phyloP scores from a whole-genome alignment of 2,113 vertebrate genomes.

The Mastomys coucha region DNA sequence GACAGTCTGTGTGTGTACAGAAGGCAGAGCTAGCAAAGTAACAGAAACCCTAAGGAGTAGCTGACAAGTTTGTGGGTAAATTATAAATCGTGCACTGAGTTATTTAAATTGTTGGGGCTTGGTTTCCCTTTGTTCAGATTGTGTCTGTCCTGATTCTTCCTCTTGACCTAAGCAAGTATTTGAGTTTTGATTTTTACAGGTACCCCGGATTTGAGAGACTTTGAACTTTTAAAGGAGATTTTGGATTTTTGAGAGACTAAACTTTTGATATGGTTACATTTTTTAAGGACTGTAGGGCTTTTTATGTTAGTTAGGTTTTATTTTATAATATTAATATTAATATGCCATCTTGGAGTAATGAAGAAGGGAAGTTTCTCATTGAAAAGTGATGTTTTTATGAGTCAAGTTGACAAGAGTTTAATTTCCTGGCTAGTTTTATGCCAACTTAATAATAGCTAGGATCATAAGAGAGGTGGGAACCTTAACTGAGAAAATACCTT shows the following conservation, averaged over 20 bases:
- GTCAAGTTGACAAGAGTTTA: not conserved
- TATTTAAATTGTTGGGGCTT: not conserved
- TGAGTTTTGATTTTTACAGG: not conserved
- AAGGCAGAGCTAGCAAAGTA: not conserved
- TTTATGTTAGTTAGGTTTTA: not conserved
- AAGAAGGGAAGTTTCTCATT: not conserved
- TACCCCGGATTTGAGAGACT: not conserved
- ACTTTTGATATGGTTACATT: not conserved
- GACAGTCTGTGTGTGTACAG: not conserved
- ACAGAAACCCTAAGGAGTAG: not conserved
- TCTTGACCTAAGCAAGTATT: not conserved
- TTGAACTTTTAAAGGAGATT: not conserved
- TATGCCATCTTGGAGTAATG: not conserved
- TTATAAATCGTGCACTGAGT: not conserved
- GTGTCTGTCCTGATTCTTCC: not conserved
- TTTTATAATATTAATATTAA: not conserved
- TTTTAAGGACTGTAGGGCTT: not conserved
- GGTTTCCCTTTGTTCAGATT: not conserved
- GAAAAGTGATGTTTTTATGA: not conserved
- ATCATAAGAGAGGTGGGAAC: not conserved
- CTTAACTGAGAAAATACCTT: not conserved
- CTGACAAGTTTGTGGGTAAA: not conserved
- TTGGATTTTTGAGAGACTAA: not conserved
- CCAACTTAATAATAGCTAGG: not conserved
- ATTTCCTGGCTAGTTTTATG: not conserved